phyloP scores from a whole-genome alignment of 2,113 vertebrate genomes.

The Dissostichus mawsoni region DNA sequence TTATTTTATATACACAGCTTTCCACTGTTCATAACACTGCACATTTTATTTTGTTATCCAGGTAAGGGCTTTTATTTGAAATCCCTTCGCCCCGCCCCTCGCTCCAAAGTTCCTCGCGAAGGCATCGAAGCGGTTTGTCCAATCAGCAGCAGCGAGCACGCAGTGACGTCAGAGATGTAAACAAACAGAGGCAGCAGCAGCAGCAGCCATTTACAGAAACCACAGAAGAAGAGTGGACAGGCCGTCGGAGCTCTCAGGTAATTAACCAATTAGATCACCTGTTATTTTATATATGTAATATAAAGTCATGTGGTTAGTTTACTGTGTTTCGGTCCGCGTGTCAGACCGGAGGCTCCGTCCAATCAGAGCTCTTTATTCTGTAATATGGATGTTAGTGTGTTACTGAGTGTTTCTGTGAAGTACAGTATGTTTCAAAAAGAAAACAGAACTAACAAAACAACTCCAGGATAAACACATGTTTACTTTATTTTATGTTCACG shows the following conservation, averaged over 20 bases:
- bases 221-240: constrained; percentile 3
- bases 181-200: constrained; percentile 73
- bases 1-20: too few species aligned
- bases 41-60: too few species aligned
- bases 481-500: too few species aligned
- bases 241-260: constrained; percentile 12
- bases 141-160: constrained; percentile 41
- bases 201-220: constrained; percentile 1
- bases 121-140: constrained; percentile 14
- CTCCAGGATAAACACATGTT: too few species aligned
- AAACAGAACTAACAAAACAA: too few species aligned
- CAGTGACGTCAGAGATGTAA: constrained; percentile 68
- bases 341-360: background rate
- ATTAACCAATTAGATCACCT: fast-evolving
- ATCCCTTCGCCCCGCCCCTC: too few species aligned
- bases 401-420: too few species aligned
- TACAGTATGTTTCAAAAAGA: too few species aligned
- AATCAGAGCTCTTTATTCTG: too few species aligned
- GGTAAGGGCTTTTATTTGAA: too few species aligned
- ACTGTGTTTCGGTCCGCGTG: background rate
- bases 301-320: background rate
- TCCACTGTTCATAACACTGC: too few species aligned
- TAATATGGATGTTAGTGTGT: too few species aligned
- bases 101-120: constrained; percentile 4
- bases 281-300: fast-evolving